A percentile compares a stretch with the other conserved stretches of the same genome.
Evolutionary conservation across 2,113 vertebrate species (phyloP).

Genomic region (Heteronetta atricapilla): DNA sequence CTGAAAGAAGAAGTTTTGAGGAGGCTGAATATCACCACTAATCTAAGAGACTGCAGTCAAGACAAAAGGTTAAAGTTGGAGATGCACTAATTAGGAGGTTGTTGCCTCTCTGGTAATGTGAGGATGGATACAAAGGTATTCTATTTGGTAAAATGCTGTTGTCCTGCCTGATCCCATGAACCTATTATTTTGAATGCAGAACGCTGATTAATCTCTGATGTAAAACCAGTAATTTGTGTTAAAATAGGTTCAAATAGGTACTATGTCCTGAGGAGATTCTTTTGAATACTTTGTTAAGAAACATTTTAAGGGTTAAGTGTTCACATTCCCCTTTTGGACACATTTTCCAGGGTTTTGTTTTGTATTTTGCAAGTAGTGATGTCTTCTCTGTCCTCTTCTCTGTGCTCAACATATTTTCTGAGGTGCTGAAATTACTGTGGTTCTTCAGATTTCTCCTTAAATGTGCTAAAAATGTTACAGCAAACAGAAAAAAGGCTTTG

Average conservation of each 20-base stretch:
- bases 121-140: constrained; percentile 7
- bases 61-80: constrained; percentile 54
- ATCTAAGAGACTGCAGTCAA: constrained; percentile 45
- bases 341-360: neutral
- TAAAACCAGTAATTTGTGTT: neutral
- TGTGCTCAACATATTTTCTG: neutral
- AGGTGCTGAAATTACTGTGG: neutral
- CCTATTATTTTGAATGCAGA: neutral
- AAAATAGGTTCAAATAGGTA: neutral
- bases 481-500: constrained; percentile 16
- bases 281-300: neutral
- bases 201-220: neutral
- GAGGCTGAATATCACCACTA: constrained; percentile 29
- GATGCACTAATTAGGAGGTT: constrained; percentile 44
- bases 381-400: neutral
- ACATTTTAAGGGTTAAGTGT: constrained; percentile 8
- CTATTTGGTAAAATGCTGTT: constrained; percentile 4
- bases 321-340: neutral
- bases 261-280: neutral
- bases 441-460: constrained; percentile 39
- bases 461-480: constrained; percentile 1
- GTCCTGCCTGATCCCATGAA: constrained; percentile 8
- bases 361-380: neutral
- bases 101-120: neutral
- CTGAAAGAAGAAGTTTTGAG: constrained; percentile 36